A percentile compares a stretch with the other conserved stretches of the same genome.
These are phyloP conservation scores for Eupithecia abbreviata DNA, from an alignment of 2,888 invertebrate genomes.

Conservation along the genomic window DNA sequence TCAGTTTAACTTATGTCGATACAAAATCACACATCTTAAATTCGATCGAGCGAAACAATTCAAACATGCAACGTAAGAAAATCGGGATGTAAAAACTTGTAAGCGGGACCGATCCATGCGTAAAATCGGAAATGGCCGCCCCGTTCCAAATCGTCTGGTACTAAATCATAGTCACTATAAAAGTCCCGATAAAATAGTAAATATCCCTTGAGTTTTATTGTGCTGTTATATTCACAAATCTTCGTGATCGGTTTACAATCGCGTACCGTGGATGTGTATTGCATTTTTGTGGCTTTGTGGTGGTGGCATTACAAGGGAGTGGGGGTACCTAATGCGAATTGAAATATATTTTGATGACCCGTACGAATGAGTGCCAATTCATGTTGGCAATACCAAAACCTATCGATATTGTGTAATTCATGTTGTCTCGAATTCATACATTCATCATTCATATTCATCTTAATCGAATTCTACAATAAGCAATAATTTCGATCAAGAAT, in stretches of 20 bases:
- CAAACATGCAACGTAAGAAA: constrained; percentile 43
- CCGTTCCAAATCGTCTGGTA: constrained; percentile 69
- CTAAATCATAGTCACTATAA: constrained; percentile 79
- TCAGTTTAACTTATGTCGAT: background rate
- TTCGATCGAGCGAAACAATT: constrained; percentile 35
- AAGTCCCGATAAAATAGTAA: constrained; percentile 77
- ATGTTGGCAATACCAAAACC: too few species aligned
- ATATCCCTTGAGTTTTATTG: constrained; percentile 75
- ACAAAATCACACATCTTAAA: constrained; percentile 8
- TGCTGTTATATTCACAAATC: constrained; percentile 65
- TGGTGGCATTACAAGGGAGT: background rate
- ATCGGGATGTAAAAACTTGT: constrained; percentile 52
- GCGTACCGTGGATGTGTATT: constrained; percentile 31
- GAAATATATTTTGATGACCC: background rate
- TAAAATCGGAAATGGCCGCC: constrained; percentile 77
- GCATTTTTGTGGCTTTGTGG: constrained; percentile 29
- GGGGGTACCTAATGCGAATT: background rate
- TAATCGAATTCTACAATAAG: too few species aligned
- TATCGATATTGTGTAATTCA: too few species aligned
- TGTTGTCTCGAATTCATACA: too few species aligned
- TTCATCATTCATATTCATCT: too few species aligned
- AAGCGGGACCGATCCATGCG: constrained; percentile 63
- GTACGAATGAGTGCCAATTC: background rate
- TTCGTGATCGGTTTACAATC: constrained; percentile 49
- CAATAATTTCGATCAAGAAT: too few species aligned